Evolutionary conservation across 2,888 invertebrate species (phyloP).

Genomic region (Dryadula phaetusa): DNA sequence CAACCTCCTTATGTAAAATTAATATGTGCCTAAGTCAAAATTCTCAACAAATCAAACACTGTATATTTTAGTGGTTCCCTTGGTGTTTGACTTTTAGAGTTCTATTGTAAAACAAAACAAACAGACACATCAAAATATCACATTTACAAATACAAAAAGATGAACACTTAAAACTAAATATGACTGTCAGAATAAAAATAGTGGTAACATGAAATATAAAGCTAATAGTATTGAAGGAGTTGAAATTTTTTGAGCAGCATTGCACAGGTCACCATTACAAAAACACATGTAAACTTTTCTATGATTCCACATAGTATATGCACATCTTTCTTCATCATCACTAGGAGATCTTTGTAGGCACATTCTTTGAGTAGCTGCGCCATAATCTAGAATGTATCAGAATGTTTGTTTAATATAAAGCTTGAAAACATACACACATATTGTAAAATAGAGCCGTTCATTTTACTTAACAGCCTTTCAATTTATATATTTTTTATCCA

Average conservation of each 20-base stretch:
- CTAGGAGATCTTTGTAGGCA: constrained; percentile 94
- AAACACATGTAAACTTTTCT: constrained; percentile 95
- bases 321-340: constrained; percentile 95
- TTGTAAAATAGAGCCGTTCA: too few species aligned
- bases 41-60: too few species aligned
- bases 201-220: constrained; percentile 54
- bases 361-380: constrained; percentile 93
- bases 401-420: too few species aligned
- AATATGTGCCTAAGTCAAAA: too few species aligned
- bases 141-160: constrained; percentile 2
- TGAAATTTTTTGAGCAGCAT: constrained; percentile 68
- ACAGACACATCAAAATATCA: constrained; percentile 5
- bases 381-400: constrained; percentile 90
- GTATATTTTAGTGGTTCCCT: too few species aligned
- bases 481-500: too few species aligned
- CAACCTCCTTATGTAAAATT: too few species aligned
- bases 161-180: background rate
- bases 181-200: constrained; percentile 24
- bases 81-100: too few species aligned
- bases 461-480: too few species aligned
- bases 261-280: constrained; percentile 95
- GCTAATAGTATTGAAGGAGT: constrained; percentile 52
- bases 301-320: constrained; percentile 92
- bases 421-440: too few species aligned
- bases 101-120: background rate